Evolutionary conservation across 53 echinoderm and acorn worm genomes (phyloP).

Genomic region (Echinarachnius parma): DNA sequence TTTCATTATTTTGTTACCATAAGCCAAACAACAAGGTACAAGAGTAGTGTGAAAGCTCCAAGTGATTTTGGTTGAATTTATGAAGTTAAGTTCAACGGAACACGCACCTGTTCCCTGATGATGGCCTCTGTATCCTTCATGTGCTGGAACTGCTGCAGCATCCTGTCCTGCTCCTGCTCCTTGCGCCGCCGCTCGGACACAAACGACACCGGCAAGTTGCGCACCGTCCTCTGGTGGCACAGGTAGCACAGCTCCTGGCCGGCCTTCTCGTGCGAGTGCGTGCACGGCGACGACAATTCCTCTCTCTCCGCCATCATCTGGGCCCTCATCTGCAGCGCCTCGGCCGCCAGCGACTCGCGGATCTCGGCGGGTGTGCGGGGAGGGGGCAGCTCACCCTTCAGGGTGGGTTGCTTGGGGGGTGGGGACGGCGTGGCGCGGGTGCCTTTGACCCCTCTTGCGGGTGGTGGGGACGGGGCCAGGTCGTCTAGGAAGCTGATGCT

Average conservation of each 20-base stretch:
- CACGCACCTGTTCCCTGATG: slow-evolving; percentile 78
- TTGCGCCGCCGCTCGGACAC: slow-evolving; percentile 73
- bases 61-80: not conserved
- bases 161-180: slow-evolving; percentile 90
- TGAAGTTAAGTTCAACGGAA: too few relatives aligned
- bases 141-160: slow-evolving; percentile 93
- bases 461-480: slow-evolving; percentile 51
- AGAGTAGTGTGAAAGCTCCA: too few relatives aligned
- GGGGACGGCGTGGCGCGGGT: slow-evolving; percentile 73
- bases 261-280: slow-evolving; percentile 70
- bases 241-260: slow-evolving; percentile 97
- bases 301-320: slow-evolving; percentile 42
- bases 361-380: slow-evolving; percentile 47
- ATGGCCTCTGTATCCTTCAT: slow-evolving; percentile 93
- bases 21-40: too few relatives aligned
- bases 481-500: slow-evolving; percentile 78
- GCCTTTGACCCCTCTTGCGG: slow-evolving; percentile 60
- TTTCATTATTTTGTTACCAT: too few relatives aligned
- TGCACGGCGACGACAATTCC: slow-evolving; percentile 33
- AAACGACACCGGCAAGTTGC: slow-evolving; percentile 89
- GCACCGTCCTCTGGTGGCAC: slow-evolving; percentile 89
- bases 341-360: slow-evolving; percentile 29
- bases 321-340: slow-evolving; percentile 32
- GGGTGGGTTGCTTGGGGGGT: slow-evolving; percentile 57
- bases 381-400: slow-evolving; percentile 51